Conservation (phyloP, 2,797 vertebrate species). For the Cercopithecus neglectus region DNA sequence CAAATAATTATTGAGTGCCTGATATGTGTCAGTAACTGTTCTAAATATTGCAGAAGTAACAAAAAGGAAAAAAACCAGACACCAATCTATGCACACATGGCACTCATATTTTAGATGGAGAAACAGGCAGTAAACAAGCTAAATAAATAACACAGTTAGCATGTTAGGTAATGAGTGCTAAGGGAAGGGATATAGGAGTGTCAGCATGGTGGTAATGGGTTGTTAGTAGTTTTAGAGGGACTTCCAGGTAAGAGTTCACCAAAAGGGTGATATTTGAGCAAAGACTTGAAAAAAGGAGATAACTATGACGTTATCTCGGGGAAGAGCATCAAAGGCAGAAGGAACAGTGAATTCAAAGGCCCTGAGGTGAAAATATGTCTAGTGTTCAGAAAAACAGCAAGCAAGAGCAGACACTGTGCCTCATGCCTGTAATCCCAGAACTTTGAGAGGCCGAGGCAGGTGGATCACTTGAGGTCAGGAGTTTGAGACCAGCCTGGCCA, state of each 20-base stretch:
- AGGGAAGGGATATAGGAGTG: neutral
- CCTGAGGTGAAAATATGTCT: neutral
- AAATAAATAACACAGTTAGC: neutral
- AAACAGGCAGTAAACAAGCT: neutral
- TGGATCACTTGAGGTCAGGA: no score
- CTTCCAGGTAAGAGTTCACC: neutral
- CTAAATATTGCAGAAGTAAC: neutral
- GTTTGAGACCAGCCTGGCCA: no score
- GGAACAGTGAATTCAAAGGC: neutral
- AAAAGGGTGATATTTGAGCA: neutral
- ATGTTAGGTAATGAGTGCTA: neutral
- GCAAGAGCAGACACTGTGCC: neutral
- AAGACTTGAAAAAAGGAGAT: neutral
- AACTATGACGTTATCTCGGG: no score
- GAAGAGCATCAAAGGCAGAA: neutral
- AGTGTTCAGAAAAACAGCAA: neutral
- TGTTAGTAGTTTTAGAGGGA: neutral
- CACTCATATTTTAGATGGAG: neutral
- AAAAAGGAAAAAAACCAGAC: neutral
- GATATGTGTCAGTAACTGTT: neutral
- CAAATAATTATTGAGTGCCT: neutral
- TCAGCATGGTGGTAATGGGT: neutral
- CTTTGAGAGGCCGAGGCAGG: no score
- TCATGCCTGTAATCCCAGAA: no score
- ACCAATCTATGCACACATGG: neutral